Conservation (phyloP, 1,140 invertebrate genomes). For the Metaphire vulgaris region DNA sequence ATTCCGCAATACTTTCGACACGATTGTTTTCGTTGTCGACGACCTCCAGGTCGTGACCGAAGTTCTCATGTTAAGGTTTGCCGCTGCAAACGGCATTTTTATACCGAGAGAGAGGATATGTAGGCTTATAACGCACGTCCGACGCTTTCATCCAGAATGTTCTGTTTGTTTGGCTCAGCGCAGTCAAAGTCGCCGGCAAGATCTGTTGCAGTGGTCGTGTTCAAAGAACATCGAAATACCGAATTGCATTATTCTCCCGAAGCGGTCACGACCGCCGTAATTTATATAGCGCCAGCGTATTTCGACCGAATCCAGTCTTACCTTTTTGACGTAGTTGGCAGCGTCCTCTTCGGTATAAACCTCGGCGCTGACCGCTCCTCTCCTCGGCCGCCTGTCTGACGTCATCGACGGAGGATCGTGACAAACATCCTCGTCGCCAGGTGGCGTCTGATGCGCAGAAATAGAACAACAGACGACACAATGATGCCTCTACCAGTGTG, state of each 20-base stretch:
- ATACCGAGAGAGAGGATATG: neutral
- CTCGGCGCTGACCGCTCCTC: constrained; percentile 91
- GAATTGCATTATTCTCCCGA: neutral
- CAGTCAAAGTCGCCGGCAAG: no score
- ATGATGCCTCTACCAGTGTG: no score
- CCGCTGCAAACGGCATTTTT: neutral
- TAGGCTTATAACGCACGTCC: neutral
- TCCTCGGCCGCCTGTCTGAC: constrained; percentile 56
- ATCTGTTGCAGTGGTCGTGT: no score
- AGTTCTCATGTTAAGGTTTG: neutral
- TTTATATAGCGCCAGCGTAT: no score
- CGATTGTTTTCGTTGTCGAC: no score
- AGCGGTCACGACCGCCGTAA: no score
- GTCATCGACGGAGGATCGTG: constrained; percentile 36
- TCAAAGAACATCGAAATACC: neutral
- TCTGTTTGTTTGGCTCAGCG: neutral
- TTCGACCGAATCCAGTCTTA: constrained; percentile 41
- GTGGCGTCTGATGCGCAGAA: neutral
- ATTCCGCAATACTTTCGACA: no score
- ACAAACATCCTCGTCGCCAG: constrained; percentile 41
- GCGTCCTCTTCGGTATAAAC: constrained; percentile 95
- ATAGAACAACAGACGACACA: no score
- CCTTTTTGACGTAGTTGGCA: constrained; percentile 95
- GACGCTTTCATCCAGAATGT: neutral
- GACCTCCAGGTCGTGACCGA: no score